Evolutionary conservation across 2,797 vertebrate genomes (phyloP), one percentile per base, ranked within the genome.

Genomic region (Danio jaintianensis): DNA sequence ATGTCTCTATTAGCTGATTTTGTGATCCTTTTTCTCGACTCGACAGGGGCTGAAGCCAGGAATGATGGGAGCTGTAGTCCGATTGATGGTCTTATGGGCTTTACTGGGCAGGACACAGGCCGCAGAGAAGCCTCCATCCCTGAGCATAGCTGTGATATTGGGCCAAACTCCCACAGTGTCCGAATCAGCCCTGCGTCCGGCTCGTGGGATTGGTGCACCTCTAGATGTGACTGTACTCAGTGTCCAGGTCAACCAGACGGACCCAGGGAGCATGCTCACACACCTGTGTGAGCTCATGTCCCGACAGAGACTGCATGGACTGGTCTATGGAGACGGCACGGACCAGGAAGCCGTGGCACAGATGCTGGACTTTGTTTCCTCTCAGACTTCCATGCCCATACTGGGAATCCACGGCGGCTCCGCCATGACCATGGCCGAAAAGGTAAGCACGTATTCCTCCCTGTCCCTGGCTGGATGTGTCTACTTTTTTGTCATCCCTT

Each of bases 341-440:
- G 96, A 98, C 90, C 98, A 99, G 91, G 97, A 99, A 89, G 96
- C 98, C 67, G 95, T 99, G 71, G 96, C 97, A 84, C 98, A 99
- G 93, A 98, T 99, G 92, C 95, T 99, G 92, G 98, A 99, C 96
- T 99, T 99, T 95, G 96, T 99, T 92, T 99, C 98, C 1, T 97
- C 97, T 75, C 97, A 99, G 93, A 98, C 97, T 48, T 95, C 96
- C 69, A 93, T 99, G 89, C 98, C 98, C 73, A 96, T 99, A 88
- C 90, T 99, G 90, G 98, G 97, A 75, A 98, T 99, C 88, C 96
- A 98, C 48, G 98, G 98, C 0, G 98, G 98, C 20, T 95, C 98
- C 16, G 98, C 97, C 76, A 99, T 99, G 97, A 99, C 98, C 89
- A 97, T 99, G 98, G 96, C 97, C 61, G 97, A 99, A 87, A 99